Evolutionary conservation across 2,797 vertebrate species (phyloP).

Genomic region (Poecile montanus): DNA sequence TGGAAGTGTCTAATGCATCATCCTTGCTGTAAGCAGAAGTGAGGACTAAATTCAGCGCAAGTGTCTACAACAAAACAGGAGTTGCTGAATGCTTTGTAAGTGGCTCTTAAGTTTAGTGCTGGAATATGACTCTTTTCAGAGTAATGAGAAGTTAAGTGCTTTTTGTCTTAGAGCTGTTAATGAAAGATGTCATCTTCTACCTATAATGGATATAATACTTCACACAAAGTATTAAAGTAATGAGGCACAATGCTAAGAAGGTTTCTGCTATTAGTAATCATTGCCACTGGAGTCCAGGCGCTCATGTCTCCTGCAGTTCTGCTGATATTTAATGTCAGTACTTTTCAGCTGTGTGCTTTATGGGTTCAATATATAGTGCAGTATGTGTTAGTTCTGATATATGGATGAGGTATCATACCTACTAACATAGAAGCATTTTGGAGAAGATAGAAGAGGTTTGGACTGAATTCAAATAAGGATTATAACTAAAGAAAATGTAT

Average conservation of each 20-base stretch:
- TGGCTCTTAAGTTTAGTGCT: background rate
- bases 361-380: background rate
- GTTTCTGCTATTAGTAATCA: background rate
- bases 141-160: background rate
- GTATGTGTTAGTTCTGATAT: background rate
- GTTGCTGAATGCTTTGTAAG: background rate
- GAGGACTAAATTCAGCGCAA: background rate
- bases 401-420: background rate
- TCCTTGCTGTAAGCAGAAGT: background rate
- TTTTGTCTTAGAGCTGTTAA: slow-evolving; percentile 16
- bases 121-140: background rate
- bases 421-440: background rate
- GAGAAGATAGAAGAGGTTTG: background rate
- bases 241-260: background rate
- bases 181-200: background rate
- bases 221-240: background rate
- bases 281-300: background rate
- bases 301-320: background rate
- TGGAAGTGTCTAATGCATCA: background rate
- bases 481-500: background rate
- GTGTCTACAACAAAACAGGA: background rate
- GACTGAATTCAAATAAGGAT: background rate
- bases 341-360: background rate
- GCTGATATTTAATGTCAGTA: background rate
- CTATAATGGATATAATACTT: background rate